phyloP scores from a whole-genome alignment of 2,888 invertebrate species.

The Phanerotoma sp. region DNA sequence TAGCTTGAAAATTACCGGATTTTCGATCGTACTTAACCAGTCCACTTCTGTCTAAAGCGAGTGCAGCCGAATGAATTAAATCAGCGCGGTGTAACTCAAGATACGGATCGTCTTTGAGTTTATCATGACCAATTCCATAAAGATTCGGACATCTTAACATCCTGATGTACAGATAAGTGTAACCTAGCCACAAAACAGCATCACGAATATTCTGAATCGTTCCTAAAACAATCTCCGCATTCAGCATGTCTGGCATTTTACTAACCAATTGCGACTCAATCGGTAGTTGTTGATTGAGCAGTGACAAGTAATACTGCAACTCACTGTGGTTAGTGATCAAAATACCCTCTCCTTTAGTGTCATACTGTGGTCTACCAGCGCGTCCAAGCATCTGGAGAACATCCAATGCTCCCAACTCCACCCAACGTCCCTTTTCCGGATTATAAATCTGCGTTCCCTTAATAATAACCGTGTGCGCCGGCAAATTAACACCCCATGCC shows the following conservation, averaged over 20 bases:
- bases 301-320: conserved; percentile 94
- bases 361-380: conserved; percentile 93
- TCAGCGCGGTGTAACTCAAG: conserved; percentile 92
- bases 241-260: conserved; percentile 94
- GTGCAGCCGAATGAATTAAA: conserved; percentile 92
- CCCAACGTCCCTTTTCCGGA: conserved; percentile 98
- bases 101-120: conserved; percentile 76
- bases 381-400: conserved; percentile 98
- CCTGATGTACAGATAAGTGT: conserved; percentile 94
- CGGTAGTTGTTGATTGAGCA: conserved; percentile 97
- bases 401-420: conserved; percentile 94
- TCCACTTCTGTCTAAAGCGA: conserved; percentile 89
- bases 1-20: conserved; percentile 83
- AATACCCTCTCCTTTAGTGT: conserved; percentile 95
- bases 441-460: conserved; percentile 99
- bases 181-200: conserved; percentile 92
- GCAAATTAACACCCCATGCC: conserved; percentile 99
- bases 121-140: conserved; percentile 80
- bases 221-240: conserved; percentile 96
- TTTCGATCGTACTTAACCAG: conserved; percentile 94
- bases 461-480: conserved; percentile 97
- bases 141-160: conserved; percentile 89
- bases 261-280: conserved; percentile 95
- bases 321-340: conserved; percentile 98
- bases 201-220: conserved; percentile 89